phyloP scores from a whole-genome alignment of 2,888 invertebrate species.

The Drosophila hamatofila region DNA sequence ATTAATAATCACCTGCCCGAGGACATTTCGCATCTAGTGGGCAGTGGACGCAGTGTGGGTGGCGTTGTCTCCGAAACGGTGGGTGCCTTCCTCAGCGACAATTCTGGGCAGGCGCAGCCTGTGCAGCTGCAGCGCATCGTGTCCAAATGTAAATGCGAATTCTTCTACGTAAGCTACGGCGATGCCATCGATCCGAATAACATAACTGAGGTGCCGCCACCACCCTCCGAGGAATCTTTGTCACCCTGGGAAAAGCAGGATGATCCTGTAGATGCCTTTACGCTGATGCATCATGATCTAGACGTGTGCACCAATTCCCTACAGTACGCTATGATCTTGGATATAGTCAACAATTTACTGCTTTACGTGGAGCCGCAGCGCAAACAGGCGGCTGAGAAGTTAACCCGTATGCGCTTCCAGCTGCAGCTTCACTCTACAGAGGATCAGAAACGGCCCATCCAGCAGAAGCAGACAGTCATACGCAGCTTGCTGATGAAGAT shows the following conservation, averaged over 20 bases:
- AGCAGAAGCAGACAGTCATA: slow-evolving; percentile 94
- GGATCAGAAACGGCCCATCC: slow-evolving; percentile 96
- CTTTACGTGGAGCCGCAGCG: slow-evolving; percentile 98
- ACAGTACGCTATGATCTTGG: slow-evolving; percentile 98
- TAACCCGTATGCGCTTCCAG: slow-evolving; percentile 97
- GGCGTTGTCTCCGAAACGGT: slow-evolving; percentile 97
- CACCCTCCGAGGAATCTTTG: slow-evolving; percentile 89
- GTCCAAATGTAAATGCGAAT: slow-evolving; percentile 98
- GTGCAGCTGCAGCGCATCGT: slow-evolving; percentile 97
- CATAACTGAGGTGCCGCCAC: slow-evolving; percentile 89
- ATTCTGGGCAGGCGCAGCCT: slow-evolving; percentile 87
- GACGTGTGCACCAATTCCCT: slow-evolving; percentile 98
- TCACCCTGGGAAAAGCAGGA: slow-evolving; percentile 93
- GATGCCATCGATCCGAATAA: slow-evolving; percentile 88
- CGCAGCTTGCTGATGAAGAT: slow-evolving; percentile 91
- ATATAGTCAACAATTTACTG: slow-evolving; percentile 98
- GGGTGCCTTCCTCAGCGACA: slow-evolving; percentile 90
- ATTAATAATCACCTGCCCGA: slow-evolving; percentile 93
- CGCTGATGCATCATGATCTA: slow-evolving; percentile 98
- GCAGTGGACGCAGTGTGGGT: slow-evolving; percentile 98
- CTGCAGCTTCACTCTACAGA: slow-evolving; percentile 95
- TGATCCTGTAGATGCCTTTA: slow-evolving; percentile 98
- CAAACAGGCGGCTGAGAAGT: slow-evolving; percentile 93
- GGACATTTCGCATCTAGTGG: slow-evolving; percentile 95
- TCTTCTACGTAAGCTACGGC: slow-evolving; percentile 97